Evolutionary conservation across 53 echinoderm and acorn worm species (phyloP).

Genomic region (Holothuria scabra): DNA sequence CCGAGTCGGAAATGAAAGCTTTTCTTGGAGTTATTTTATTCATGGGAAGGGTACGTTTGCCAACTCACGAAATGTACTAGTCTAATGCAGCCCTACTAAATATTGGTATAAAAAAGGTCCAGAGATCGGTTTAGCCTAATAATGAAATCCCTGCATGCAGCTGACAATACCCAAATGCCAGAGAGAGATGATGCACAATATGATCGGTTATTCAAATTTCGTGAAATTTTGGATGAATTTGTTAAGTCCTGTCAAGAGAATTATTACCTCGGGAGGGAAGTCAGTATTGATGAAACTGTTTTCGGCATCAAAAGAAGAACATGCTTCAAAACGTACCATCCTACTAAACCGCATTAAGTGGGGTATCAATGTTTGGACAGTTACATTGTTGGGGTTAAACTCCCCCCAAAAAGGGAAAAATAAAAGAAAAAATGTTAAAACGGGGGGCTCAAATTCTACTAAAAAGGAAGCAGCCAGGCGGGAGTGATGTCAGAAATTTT

Average conservation of each 20-base stretch:
- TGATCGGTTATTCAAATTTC: neutral
- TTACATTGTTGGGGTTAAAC: too few relatives aligned
- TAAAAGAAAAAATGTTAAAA: too few relatives aligned
- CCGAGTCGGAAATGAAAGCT: constrained; percentile 2
- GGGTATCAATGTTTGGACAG: constrained; percentile 37
- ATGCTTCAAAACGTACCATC: constrained; percentile 30
- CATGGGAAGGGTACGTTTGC: constrained; percentile 31
- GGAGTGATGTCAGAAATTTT: too few relatives aligned
- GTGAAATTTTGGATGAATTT: constrained; percentile 1
- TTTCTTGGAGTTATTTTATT: constrained; percentile 29
- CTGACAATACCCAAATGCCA: constrained; percentile 38
- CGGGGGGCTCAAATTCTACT: too few relatives aligned
- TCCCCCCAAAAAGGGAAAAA: too few relatives aligned
- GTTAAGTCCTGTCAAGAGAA: constrained; percentile 20
- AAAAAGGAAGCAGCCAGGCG: too few relatives aligned
- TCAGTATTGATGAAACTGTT: constrained; percentile 36
- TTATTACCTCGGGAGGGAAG: constrained; percentile 11
- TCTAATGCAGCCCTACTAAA: constrained; percentile 12
- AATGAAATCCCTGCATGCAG: constrained; percentile 22
- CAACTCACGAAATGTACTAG: constrained; percentile 33
- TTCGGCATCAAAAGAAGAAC: neutral
- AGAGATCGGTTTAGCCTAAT: constrained; percentile 27
- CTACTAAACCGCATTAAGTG: constrained; percentile 24
- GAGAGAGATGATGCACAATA: constrained; percentile 11
- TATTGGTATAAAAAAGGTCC: constrained; percentile 22